Evolutionary conservation across 2,888 invertebrate species (phyloP).

Genomic region (Sinhomidia bicolor): DNA sequence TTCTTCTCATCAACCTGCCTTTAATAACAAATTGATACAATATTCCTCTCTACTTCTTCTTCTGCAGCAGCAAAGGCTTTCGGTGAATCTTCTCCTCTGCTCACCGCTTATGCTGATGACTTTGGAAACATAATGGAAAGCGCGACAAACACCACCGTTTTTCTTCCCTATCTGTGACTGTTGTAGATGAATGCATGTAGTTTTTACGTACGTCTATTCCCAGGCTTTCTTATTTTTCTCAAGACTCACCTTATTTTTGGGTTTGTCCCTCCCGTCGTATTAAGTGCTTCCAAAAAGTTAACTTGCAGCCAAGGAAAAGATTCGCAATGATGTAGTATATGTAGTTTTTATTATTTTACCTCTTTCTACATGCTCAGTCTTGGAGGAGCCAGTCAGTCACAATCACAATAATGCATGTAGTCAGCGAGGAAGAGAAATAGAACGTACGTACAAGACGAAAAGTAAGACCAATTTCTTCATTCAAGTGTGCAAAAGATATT

Average conservation of each 20-base stretch:
- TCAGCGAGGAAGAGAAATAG: not conserved
- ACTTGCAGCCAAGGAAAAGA: not conserved
- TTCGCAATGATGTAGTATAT: no score
- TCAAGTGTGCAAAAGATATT: conserved; percentile 25
- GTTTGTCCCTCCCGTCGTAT: not conserved
- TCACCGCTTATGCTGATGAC: not conserved
- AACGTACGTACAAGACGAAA: not conserved
- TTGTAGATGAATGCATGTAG: not conserved
- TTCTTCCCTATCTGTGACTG: conserved; percentile 29
- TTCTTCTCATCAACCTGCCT: conserved; percentile 62
- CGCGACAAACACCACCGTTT: not conserved
- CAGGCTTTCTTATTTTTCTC: not conserved
- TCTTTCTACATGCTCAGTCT: not conserved
- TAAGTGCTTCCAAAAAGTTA: conserved; percentile 1
- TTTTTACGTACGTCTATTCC: not conserved
- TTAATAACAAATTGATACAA: conserved; percentile 68
- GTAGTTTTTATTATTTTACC: not conserved
- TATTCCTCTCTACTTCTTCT: no score
- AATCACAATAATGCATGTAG: not conserved
- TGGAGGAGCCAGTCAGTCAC: not conserved
- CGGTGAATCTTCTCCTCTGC: conserved; percentile 40
- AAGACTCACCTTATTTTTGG: conserved; percentile 4
- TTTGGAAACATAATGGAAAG: not conserved
- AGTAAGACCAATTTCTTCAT: conserved; percentile 32
- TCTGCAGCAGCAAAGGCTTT: no score